phyloP scores from a whole-genome alignment of 1,140 invertebrate species.

The Lepidotrigona ventralis region DNA sequence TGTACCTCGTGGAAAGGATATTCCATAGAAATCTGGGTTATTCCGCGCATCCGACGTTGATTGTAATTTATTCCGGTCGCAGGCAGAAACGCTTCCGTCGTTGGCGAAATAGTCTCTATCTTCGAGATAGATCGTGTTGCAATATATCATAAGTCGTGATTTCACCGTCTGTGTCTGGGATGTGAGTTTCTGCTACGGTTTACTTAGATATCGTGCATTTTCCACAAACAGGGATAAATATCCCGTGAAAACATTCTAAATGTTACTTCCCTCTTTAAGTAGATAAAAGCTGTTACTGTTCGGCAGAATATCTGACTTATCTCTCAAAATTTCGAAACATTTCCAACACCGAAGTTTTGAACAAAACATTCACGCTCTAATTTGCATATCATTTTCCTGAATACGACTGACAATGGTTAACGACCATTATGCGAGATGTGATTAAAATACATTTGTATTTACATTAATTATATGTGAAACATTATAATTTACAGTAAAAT shows the following conservation, averaged over 20 bases:
- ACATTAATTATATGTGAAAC: no score
- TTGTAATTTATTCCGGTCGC: conserved; percentile 50
- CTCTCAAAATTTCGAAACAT: not conserved
- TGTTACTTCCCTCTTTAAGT: not conserved
- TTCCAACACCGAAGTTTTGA: not conserved
- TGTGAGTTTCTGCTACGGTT: not conserved
- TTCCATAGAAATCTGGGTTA: conserved; percentile 18
- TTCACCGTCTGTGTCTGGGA: not conserved
- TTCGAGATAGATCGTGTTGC: conserved; percentile 7
- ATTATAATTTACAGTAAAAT: no score
- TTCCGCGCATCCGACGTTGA: conserved; percentile 23
- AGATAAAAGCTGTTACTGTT: not conserved
- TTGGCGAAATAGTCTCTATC: conserved; percentile 16
- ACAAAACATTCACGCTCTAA: no score
- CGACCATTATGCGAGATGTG: no score
- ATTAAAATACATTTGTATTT: no score
- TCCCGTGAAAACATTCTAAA: not conserved
- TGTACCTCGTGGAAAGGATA: conserved; percentile 9
- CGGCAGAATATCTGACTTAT: not conserved
- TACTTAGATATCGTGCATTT: not conserved
- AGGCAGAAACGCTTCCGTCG: conserved; percentile 12
- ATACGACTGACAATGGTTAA: no score
- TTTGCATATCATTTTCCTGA: no score
- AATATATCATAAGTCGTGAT: conserved; percentile 7
- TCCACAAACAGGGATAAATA: not conserved